Evolutionary conservation across 2,797 vertebrate genomes (phyloP).

Genomic region (Gallinago solitaria): DNA sequence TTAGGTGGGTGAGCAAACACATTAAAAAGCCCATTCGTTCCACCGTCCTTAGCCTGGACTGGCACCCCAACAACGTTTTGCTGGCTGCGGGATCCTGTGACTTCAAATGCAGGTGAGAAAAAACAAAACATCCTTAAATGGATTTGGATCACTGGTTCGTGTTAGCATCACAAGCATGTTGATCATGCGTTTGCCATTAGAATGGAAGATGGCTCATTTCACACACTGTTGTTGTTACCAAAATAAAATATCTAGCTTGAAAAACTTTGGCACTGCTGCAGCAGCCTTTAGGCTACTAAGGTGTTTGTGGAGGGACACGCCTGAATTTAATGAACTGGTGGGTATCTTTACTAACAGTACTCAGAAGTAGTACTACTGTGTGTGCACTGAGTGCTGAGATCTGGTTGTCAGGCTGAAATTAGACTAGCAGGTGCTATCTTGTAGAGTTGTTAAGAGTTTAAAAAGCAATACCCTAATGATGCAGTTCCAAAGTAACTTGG

Average conservation of each 20-base stretch:
- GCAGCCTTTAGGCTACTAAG: background rate
- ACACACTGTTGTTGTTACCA: background rate
- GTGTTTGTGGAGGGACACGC: accelerated
- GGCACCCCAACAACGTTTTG: conserved; percentile 98
- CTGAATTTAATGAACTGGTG: background rate
- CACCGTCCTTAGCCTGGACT: conserved; percentile 97
- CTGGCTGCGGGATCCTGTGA: conserved; percentile 97
- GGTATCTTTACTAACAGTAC: background rate
- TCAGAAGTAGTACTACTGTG: background rate
- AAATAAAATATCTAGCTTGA: background rate
- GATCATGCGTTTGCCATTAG: background rate
- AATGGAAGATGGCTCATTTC: background rate
- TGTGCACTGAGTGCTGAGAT: background rate
- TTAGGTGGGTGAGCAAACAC: conserved; percentile 99
- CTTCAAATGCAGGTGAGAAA: conserved; percentile 95
- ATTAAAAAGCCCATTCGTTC: conserved; percentile 99
- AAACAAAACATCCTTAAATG: background rate
- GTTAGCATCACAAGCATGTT: background rate
- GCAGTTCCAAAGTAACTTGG: background rate
- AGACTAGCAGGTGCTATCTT: background rate
- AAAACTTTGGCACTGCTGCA: background rate
- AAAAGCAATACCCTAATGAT: background rate
- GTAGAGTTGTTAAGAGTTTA: background rate
- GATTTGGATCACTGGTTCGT: background rate
- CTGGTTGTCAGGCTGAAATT: background rate